Evolutionary conservation across 2,113 vertebrate genomes (phyloP), one percentile per base, ranked within the genome.

Genomic region (Leptocoma aspasia): DNA sequence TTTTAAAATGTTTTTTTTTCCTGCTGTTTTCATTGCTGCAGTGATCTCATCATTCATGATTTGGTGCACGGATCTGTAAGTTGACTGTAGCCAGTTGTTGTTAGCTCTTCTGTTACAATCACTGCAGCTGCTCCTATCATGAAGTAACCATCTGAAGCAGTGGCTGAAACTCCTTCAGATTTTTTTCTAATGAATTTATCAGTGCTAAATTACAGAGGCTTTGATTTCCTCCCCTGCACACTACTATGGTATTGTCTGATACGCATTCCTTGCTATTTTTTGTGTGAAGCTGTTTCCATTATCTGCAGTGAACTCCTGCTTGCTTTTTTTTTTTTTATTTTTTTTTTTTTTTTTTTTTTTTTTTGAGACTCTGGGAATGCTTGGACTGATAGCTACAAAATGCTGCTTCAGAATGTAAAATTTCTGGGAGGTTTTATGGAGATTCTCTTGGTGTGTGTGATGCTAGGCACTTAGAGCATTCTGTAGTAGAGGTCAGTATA

Each of bases 1-100:
- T 78, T 89, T 24, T 47, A 33, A 60, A 22, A 19, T 42, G 18
- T 10, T 44, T 64, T 82, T 82, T 85, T 81, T 30, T 2, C 11
- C 64, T 92, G 60, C 57, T 66, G 31, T 89, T 97, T 84, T 82
- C 57, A 18, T 35, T 94, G n/a, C 92, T 92, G 89, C 86, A 60
- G 77, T 89, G 83, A 85, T 94, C 61, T 95, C 77, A 82, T 84
- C 4, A 66, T 89, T 93, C 76, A 79, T 60, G 18, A 71, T 71
- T 89, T 76, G 81, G 21, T 76, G 77, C 72, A 41, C 65, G 76
- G 57, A n/a, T 87, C 69, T 89, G 2, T 15, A 31, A 44, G 42
- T 77, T 90, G 54, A 28, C 68, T 89, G 30, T 72, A 75, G 78
- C 28, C 44, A 37, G 57, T 64, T 91, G 30, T 68, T 92, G 37